Conservation (phyloP, 2,797 vertebrate genomes). For the Percopsis omiscomaycus region DNA sequence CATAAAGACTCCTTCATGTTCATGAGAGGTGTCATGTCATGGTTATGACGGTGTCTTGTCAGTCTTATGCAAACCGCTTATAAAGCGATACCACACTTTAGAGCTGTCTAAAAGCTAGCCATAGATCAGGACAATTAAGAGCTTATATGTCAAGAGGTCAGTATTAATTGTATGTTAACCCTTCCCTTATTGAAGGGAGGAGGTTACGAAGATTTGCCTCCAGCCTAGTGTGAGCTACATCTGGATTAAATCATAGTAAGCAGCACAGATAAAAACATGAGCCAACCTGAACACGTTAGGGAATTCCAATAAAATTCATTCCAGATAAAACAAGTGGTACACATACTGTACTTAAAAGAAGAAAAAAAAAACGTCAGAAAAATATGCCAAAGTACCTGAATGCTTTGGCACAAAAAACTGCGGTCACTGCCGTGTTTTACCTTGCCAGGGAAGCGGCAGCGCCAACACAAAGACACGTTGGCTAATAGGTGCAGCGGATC, state of each 20-base stretch:
- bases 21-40: too few species aligned
- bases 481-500: constrained; percentile 15
- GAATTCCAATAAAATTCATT: constrained; percentile 29
- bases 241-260: constrained; percentile 36
- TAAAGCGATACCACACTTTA: too few species aligned
- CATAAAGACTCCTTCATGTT: too few species aligned
- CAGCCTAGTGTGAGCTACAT: constrained; percentile 27
- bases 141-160: neutral
- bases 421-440: neutral
- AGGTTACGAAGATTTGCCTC: constrained; percentile 1
- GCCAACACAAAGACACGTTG: constrained; percentile 60
- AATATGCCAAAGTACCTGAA: constrained; percentile 30
- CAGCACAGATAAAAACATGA: constrained; percentile 25
- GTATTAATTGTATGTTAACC: neutral
- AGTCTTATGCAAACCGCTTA: too few species aligned
- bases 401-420: constrained; percentile 46
- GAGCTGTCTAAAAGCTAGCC: neutral
- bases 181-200: constrained; percentile 23
- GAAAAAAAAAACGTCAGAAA: neutral
- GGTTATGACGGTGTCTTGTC: too few species aligned
- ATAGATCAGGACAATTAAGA: neutral
- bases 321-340: constrained; percentile 37
- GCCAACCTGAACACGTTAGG: constrained; percentile 15
- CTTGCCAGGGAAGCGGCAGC: constrained; percentile 49
- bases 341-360: constrained; percentile 41